Conservation (phyloP, 2,888 invertebrate genomes). For the Lasioglossum malachurum region DNA sequence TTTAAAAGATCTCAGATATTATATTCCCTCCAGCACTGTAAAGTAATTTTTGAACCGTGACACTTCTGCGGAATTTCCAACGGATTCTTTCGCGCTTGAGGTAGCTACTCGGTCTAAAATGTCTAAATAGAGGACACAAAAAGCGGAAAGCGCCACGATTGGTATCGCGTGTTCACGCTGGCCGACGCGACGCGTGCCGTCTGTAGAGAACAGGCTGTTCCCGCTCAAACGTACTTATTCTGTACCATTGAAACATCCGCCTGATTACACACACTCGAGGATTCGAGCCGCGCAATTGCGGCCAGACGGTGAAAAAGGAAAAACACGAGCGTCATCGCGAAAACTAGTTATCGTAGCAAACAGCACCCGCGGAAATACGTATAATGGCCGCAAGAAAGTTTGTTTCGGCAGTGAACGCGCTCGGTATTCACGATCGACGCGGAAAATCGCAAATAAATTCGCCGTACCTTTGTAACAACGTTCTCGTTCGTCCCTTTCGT, state of each 20-base stretch:
- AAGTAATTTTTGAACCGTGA: not conserved
- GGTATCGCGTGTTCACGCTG: slow-evolving; percentile 16
- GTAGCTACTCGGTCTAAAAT: too few species aligned
- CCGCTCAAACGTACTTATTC: slow-evolving; percentile 29
- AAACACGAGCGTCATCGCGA: slow-evolving; percentile 32
- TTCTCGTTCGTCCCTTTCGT: not conserved
- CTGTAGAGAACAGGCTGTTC: slow-evolving; percentile 11
- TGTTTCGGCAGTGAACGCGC: slow-evolving; percentile 14
- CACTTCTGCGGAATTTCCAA: not conserved
- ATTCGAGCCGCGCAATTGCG: slow-evolving; percentile 19
- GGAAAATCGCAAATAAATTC: slow-evolving; percentile 37
- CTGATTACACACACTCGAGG: slow-evolving; percentile 46
- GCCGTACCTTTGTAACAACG: not conserved
- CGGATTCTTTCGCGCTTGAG: too few species aligned
- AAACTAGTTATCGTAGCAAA: slow-evolving; percentile 32
- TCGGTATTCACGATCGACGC: slow-evolving; percentile 19
- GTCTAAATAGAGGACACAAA: too few species aligned
- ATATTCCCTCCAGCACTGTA: not conserved
- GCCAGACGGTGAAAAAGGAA: slow-evolving; percentile 32
- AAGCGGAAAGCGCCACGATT: slow-evolving; percentile 9
- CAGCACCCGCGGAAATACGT: slow-evolving; percentile 32
- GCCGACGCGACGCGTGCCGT: slow-evolving; percentile 27
- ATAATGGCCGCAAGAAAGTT: slow-evolving; percentile 45
- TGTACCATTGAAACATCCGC: slow-evolving; percentile 36
- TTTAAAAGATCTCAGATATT: too few species aligned